Conservation (phyloP, 2,113 vertebrate genomes). For the Vulpes lagopus region DNA sequence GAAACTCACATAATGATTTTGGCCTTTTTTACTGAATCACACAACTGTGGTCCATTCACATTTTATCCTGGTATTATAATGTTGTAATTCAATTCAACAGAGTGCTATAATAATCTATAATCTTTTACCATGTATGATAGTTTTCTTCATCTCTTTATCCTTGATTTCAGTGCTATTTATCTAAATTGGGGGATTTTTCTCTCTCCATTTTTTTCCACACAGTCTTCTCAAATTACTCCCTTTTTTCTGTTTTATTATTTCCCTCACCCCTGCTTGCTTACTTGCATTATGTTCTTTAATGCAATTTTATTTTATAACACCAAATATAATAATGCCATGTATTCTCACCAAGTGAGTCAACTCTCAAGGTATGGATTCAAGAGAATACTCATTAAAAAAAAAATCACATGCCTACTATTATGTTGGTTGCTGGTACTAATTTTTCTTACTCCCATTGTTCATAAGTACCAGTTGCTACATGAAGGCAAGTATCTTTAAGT, state of each 20-base stretch:
- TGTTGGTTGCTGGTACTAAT: neutral
- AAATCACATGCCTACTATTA: neutral
- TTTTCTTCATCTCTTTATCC: conserved; percentile 36
- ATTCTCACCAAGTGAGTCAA: neutral
- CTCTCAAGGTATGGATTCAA: conserved; percentile 31
- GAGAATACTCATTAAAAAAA: neutral
- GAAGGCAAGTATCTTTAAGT: neutral
- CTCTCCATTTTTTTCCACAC: neutral
- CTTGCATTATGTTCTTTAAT: conserved; percentile 30
- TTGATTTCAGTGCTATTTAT: conserved; percentile 24
- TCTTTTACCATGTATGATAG: neutral
- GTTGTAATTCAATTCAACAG: conserved; percentile 23
- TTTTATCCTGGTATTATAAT: conserved; percentile 49
- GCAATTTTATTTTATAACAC: conserved; percentile 33
- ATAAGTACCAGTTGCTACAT: neutral
- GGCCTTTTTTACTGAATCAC: neutral
- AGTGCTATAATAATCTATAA: conserved; percentile 1
- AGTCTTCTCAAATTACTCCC: conserved; percentile 28
- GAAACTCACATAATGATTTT: conserved; percentile 56
- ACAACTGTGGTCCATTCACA: neutral
- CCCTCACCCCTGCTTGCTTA: neutral
- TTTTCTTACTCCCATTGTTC: conserved; percentile 21
- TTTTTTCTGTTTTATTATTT: conserved; percentile 27
- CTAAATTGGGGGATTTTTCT: neutral
- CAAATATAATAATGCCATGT: neutral